A percentile compares a stretch with the other conserved stretches of the same genome.
These are phyloP conservation scores for Podabrus alpinus DNA, from an alignment of 2,888 invertebrate species.

Conservation along the genomic window DNA sequence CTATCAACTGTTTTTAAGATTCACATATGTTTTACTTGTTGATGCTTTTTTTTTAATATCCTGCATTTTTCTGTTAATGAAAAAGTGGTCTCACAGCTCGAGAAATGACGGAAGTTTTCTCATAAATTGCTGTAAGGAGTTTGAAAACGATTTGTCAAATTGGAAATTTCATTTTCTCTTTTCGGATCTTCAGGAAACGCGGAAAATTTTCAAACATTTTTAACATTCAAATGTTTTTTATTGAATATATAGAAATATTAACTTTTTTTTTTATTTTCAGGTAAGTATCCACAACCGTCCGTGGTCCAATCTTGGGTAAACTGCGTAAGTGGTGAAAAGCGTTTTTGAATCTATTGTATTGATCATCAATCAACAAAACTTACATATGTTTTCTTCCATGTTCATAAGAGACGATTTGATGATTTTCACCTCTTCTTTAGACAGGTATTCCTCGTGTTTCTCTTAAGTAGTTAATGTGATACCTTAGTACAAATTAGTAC, in stretches of 20 bases:
- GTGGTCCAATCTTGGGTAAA: background rate
- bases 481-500: background rate
- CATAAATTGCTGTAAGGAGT: background rate
- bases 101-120: background rate
- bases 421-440: too few relatives aligned
- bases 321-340: background rate
- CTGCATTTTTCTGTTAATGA: background rate
- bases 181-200: too few relatives aligned
- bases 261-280: background rate
- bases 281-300: background rate
- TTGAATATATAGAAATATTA: background rate
- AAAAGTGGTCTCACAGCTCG: background rate
- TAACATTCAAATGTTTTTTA: background rate
- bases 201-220: too few relatives aligned
- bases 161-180: background rate
- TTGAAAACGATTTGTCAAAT: background rate
- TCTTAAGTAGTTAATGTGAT: background rate
- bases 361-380: too few relatives aligned
- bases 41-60: background rate
- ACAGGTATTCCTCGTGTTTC: background rate
- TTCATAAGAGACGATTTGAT: too few relatives aligned
- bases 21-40: background rate
- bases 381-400: background rate
- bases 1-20: slow-evolving; percentile 19
- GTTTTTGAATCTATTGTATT: too few relatives aligned